phyloP scores from a whole-genome alignment of 2,797 vertebrate genomes.

The Ataeniobius toweri region DNA sequence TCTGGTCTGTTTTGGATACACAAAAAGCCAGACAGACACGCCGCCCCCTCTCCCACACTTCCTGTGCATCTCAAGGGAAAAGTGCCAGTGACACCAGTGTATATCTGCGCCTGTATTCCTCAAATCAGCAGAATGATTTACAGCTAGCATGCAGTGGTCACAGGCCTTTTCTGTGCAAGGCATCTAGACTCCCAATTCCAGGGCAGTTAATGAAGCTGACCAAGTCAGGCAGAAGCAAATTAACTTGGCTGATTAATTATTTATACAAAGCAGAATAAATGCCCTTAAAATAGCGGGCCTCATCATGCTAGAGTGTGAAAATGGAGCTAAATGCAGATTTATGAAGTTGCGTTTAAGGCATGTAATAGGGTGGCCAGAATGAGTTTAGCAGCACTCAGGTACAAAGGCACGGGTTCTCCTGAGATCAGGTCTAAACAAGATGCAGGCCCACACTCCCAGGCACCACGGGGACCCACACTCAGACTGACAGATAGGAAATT shows the following conservation, averaged over 20 bases:
- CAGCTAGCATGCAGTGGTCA: conserved; percentile 63
- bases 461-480: conserved; percentile 66
- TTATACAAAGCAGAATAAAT: conserved; percentile 97
- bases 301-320: conserved; percentile 87
- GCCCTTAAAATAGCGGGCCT: conserved; percentile 90
- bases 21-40: conserved; percentile 50
- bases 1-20: conserved; percentile 36
- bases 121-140: conserved; percentile 73
- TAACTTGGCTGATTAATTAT: conserved; percentile 97
- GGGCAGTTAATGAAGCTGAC: conserved; percentile 95
- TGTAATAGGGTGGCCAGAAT: conserved; percentile 61
- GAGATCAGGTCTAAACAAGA: conserved; percentile 68
- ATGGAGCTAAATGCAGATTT: conserved; percentile 89
- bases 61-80: conserved; percentile 33
- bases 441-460: conserved; percentile 50
- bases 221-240: conserved; percentile 96
- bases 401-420: conserved; percentile 43
- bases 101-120: conserved; percentile 50
- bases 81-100: conserved; percentile 50
- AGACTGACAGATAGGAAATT: conserved; percentile 73
- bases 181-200: conserved; percentile 82
- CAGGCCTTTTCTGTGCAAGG: conserved; percentile 68
- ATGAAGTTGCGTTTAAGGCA: conserved; percentile 79
- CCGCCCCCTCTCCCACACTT: not conserved
- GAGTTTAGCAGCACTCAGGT: conserved; percentile 68